A percentile compares a stretch with the other conserved stretches of the same genome.
Evolutionary conservation across 2,888 invertebrate species (phyloP).

Genomic region (Automeris io): DNA sequence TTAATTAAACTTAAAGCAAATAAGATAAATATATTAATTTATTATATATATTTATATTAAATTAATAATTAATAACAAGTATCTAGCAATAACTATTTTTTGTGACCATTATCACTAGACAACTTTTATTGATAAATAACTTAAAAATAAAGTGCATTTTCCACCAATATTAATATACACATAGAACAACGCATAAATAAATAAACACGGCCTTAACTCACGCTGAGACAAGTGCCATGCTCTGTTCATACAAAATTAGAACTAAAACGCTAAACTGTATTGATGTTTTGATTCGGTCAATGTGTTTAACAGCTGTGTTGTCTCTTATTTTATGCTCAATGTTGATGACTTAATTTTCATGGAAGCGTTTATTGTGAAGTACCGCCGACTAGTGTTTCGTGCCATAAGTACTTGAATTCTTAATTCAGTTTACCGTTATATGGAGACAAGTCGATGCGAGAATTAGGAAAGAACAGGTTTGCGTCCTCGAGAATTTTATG

Average conservation of each 20-base stretch:
- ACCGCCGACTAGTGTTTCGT: slow-evolving; percentile 27
- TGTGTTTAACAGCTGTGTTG: slow-evolving; percentile 54
- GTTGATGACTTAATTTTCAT: slow-evolving; percentile 37
- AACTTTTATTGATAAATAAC: neutral
- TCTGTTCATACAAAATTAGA: slow-evolving; percentile 59
- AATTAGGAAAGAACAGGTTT: too few species aligned
- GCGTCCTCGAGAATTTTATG: too few species aligned
- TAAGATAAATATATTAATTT: too few species aligned
- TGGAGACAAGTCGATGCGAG: slow-evolving; percentile 11
- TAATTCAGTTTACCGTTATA: slow-evolving; percentile 37
- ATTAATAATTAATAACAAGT: neutral
- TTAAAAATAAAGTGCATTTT: neutral
- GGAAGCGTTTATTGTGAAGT: slow-evolving; percentile 26
- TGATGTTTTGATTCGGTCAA: slow-evolving; percentile 49
- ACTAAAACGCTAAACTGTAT: slow-evolving; percentile 58
- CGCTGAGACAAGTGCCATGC: slow-evolving; percentile 57
- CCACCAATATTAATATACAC: neutral
- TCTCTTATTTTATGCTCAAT: slow-evolving; percentile 24
- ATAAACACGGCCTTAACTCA: slow-evolving; percentile 28
- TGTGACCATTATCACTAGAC: neutral
- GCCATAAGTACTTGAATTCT: slow-evolving; percentile 27
- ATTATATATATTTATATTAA: too few species aligned
- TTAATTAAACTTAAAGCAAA: too few species aligned
- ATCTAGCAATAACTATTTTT: neutral
- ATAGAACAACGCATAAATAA: slow-evolving; percentile 40